phyloP scores from a whole-genome alignment of 2,888 invertebrate genomes.

The Drosophila sordidula region DNA sequence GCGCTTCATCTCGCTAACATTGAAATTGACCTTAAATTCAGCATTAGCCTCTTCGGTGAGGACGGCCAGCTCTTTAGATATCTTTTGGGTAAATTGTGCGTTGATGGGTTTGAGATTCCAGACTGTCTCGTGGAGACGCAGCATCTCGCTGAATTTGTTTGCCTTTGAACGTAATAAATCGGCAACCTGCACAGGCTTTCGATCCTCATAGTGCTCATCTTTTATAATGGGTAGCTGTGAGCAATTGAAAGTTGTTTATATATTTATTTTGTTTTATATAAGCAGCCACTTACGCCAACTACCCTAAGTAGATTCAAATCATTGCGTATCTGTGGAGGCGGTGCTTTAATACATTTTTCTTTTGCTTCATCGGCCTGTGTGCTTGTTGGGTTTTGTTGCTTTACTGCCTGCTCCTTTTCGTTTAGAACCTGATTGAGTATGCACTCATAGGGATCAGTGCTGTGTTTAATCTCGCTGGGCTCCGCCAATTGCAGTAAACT shows the following conservation, averaged over 20 bases:
- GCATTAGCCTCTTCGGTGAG: slow-evolving; percentile 45
- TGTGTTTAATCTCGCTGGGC: not conserved
- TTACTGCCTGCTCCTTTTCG: not conserved
- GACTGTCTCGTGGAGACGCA: slow-evolving; percentile 30
- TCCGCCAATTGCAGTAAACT: slow-evolving; percentile 29
- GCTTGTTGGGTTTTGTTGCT: not conserved
- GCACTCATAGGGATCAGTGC: slow-evolving; percentile 10
- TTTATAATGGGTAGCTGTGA: slow-evolving; percentile 60
- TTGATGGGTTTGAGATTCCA: slow-evolving; percentile 46
- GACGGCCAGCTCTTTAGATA: slow-evolving; percentile 18
- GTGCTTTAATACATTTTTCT: not conserved
- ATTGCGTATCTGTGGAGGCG: not conserved
- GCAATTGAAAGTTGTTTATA: not conserved
- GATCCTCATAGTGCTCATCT: slow-evolving; percentile 44
- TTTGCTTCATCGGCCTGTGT: not conserved
- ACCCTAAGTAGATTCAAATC: slow-evolving; percentile 30
- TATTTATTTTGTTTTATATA: not conserved
- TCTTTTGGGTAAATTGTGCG: not conserved
- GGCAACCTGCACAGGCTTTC: slow-evolving; percentile 32
- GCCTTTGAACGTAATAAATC: slow-evolving; percentile 56
- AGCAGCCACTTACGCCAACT: slow-evolving; percentile 51
- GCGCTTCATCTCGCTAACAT: slow-evolving; percentile 57
- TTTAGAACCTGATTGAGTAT: slow-evolving; percentile 35
- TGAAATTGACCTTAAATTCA: slow-evolving; percentile 19
- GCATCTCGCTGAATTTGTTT: slow-evolving; percentile 46